Conservation (phyloP, 2,888 invertebrate species). For the Drosophila merina region DNA sequence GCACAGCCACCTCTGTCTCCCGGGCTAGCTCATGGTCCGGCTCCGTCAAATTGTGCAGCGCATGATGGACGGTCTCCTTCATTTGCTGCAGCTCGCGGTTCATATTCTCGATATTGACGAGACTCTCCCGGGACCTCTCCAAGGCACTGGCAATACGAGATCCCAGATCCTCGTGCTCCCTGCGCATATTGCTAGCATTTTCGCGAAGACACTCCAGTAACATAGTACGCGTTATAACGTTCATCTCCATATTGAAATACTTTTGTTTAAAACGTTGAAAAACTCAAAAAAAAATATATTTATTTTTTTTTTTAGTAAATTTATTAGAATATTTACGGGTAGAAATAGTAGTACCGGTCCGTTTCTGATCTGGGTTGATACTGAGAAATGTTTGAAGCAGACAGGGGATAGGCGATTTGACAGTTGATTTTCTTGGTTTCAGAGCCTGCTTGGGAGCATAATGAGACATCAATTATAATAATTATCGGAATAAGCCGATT, state of each 20-base stretch:
- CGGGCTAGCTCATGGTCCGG: not conserved
- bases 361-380: not conserved
- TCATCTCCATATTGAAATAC: slow-evolving; percentile 41
- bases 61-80: slow-evolving; percentile 29
- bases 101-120: slow-evolving; percentile 26
- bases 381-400: not conserved
- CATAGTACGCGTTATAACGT: slow-evolving; percentile 18
- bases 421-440: not conserved
- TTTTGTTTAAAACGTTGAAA: not conserved
- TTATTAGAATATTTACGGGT: not conserved
- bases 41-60: not conserved
- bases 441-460: slow-evolving; percentile 22
- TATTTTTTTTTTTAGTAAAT: not conserved
- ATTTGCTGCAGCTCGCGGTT: slow-evolving; percentile 39
- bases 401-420: not conserved
- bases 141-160: slow-evolving; percentile 45
- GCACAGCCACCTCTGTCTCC: not conserved
- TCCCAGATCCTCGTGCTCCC: slow-evolving; percentile 31
- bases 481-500: slow-evolving; percentile 59
- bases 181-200: slow-evolving; percentile 49
- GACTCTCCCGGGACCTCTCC: slow-evolving; percentile 28
- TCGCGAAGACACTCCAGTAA: slow-evolving; percentile 49
- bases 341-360: not conserved
- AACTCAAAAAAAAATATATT: no score
- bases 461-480: slow-evolving; percentile 40